Evolutionary conservation across 2,888 invertebrate genomes (phyloP), one percentile per base, ranked within the genome.

Genomic region (Andrena minutula): DNA sequence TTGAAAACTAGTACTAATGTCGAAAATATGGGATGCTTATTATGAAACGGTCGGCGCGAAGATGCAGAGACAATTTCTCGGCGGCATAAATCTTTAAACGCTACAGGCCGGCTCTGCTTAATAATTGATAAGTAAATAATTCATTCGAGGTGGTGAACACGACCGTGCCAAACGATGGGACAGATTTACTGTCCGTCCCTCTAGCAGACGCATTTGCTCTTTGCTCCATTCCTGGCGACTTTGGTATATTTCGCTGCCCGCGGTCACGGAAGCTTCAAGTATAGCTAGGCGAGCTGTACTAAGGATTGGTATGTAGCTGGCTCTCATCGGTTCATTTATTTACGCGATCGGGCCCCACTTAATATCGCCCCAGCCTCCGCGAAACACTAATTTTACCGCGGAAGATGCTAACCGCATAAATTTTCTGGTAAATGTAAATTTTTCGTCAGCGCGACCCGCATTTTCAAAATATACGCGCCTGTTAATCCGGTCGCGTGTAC

Each of bases 41-140:
- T 81, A 58, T 84, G 71, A 78, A 82, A 86, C 53, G 72, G 5
- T 26, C 51, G 56, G 23, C 71, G 66, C 8, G 75, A 84, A 68
- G 61, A 78, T 58, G 28, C 76, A 75, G 69, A 66, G 76, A 83
- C 81, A 82, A 69, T 82, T 68, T 80, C 80, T 70, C 72, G 69
- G n/a, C 23, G 74, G 74, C 28, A 80, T 86, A 86, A 86, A 86
- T 86, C 80, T 85, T 75, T 65, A 65, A 73, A 58, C 79, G 82
- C 75, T 82, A 82, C 82, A 82, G 74, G 76, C 53, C 56, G 60
- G 65, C 63, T 53, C 51, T 65, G 76, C 68, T 81, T 83, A 86
- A 86, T 84, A 87, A 86, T 87, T 84, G 87, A 87, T 87, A 84
- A 84, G 81, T 87, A 87, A 86, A 84, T 86, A 79, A 83, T 86